Evolutionary conservation across 1,140 invertebrate genomes (phyloP), one percentile per base, ranked within the genome.

Genomic region (Hyles euphorbiae): DNA sequence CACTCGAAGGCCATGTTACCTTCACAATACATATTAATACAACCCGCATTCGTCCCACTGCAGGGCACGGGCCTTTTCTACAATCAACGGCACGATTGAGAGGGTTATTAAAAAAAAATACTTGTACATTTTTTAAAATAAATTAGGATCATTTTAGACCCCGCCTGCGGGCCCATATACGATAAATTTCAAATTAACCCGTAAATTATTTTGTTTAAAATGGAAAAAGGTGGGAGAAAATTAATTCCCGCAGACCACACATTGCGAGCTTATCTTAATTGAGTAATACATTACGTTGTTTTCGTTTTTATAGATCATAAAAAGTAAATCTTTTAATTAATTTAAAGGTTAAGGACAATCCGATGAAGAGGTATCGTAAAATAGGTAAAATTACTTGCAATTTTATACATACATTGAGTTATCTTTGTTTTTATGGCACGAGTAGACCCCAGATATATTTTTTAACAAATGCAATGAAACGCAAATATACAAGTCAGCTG

Each of bases 131-230:
- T 34, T 36, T 40, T 11, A 63, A 57, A 53, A 63, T 59, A 58
- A 63, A 63, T 58, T 58, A 46, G 63, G 54, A 40, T 60, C 60
- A 65, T 61, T 68, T 72, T 68, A 70, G 48, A 36, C 52, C 55
- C 11, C 53, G 53, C 60, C 58, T 12, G 36, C 33, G 50, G 47
- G 53, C 47, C 62, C 52, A 65, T 70, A 78, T 54, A 72, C 66
- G 67, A 74, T 80, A 74, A 78, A 78, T 75, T 72, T 54, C 72
- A 70, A 75, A 78, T 78, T 74, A 76, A 79, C 67, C 60, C 72
- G 63, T 78, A 75, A 81, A 83, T 78, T 77, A 74, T 74, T 53
- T 70, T 70, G 68, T 74, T 76, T 67, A 76, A 77, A 76, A 61
- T 70, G 55, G 72, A 78, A 72, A 77, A 75, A 78, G 71, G 74